These are phyloP conservation scores for Salvelinus sp. DNA, from an alignment of 2,113 vertebrate species.

Conservation along the genomic window DNA sequence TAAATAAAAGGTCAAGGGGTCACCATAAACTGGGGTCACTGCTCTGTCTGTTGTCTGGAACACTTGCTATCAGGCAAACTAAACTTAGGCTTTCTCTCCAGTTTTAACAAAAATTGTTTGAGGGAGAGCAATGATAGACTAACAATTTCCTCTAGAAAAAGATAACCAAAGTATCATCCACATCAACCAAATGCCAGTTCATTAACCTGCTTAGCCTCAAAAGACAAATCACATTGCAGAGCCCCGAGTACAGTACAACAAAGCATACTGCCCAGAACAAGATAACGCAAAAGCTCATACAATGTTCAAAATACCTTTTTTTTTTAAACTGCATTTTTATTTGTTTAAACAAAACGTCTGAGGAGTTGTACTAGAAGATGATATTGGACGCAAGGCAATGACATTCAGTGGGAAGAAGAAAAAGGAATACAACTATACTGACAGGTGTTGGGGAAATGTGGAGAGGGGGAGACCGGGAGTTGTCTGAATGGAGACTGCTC, in stretches of 20 bases:
- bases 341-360: constrained; percentile 11
- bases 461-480: neutral
- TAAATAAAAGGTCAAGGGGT: constrained; percentile 1
- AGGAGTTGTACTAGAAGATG: neutral
- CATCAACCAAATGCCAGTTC: neutral
- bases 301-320: neutral
- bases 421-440: neutral
- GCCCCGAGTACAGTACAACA: neutral
- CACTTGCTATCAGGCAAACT: neutral
- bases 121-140: neutral
- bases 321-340: constrained; percentile 19
- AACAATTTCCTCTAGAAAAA: neutral
- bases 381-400: neutral
- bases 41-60: no score
- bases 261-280: neutral
- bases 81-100: neutral
- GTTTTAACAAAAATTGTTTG: neutral
- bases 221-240: neutral
- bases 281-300: constrained; percentile 10
- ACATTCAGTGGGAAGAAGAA: neutral
- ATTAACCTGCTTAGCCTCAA: neutral
- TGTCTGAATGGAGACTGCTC: constrained; percentile 24
- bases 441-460: constrained; percentile 7
- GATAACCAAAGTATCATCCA: neutral
- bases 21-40: neutral